Evolutionary conservation across 2,113 vertebrate species (phyloP).

Genomic region (Xiphias gladius): DNA sequence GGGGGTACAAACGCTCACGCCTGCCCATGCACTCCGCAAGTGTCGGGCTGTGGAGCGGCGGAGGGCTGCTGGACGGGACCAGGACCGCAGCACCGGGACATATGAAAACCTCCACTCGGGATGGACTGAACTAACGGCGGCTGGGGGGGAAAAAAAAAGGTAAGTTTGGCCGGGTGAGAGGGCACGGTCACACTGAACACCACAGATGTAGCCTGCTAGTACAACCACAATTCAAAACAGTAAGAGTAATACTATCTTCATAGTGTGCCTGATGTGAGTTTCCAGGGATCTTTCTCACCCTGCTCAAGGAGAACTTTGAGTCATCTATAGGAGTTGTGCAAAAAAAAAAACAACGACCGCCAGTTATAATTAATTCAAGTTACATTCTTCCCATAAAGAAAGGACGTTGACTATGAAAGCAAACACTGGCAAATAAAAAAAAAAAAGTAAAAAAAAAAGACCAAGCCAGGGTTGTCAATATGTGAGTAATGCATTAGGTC

Average conservation of each 20-base stretch:
- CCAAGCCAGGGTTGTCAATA: background rate
- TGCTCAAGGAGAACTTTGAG: conserved; percentile 2
- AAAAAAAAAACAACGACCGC: background rate
- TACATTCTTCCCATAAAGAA: background rate
- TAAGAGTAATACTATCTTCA: background rate
- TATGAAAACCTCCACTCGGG: conserved; percentile 23
- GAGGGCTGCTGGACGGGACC: conserved; percentile 30
- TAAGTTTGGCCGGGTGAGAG: conserved; percentile 26
- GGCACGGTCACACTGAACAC: background rate
- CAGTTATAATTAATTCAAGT: background rate
- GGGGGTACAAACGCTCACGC: conserved; percentile 50
- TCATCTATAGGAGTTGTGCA: background rate
- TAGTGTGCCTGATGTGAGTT: conserved; percentile 4
- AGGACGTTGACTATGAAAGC: background rate
- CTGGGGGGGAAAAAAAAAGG: conserved; percentile 30
- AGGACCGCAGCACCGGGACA: conserved; percentile 44
- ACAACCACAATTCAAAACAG: background rate
- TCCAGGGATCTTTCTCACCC: background rate
- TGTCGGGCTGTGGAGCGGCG: conserved; percentile 18
- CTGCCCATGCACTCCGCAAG: conserved; percentile 48
- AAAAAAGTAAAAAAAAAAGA: background rate
- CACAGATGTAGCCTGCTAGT: background rate
- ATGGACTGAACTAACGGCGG: conserved; percentile 24
- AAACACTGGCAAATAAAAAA: background rate
- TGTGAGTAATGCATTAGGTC: conserved; percentile 18